Base-by-base conservation (phyloP, 2,113 vertebrate species). In the Capreolus pygargus region DNA sequence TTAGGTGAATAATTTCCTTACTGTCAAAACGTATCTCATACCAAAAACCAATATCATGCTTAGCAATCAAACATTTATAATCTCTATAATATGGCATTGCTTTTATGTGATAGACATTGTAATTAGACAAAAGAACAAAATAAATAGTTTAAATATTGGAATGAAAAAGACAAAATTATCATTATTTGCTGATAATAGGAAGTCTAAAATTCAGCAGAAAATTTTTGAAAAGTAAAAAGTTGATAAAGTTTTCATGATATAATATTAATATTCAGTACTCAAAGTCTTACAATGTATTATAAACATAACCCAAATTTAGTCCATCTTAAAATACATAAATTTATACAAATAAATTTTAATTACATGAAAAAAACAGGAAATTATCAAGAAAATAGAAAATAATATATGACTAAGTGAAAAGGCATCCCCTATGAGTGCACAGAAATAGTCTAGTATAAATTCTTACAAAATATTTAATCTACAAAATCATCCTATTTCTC, bases 111-210 rank as follows among this genome's bases (percentile, higher is more conserved):
- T 6, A 54, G n/a, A 52, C 28, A 88, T 45, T 45, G 23, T 36
- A 83, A 61, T 61, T 54, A 89, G 43, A 88, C 28, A 74, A 87
- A 76, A 92, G 70, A 96, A 89, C 45, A 92, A 74, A 92, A 76
- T 87, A 58, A 95, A 30, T 83, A 21, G 9, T 16, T 89, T 85
- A 78, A 92, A 78, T 78, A 58, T 67, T 58, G 12, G 21, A 92
- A 67, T 85, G 30, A 67, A 79, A 39, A 85, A 95, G 43, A 85
- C 8, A 85, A 82, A 84, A 78, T 85, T 57, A 82, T 81, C 36
- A 30, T 64, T 74, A 82, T 76, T 94, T 89, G 45, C n/a, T 81
- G 67, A 70, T 89, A 58, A 92, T 30, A 50, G 15, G 50, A 88
- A 64, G 47, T 36, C 19, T 84, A 78, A 89, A 54, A 58, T 70